Evolutionary conservation across 2,888 invertebrate genomes (phyloP), one percentile per base, ranked within the genome.

Genomic region (Seira ritae): DNA sequence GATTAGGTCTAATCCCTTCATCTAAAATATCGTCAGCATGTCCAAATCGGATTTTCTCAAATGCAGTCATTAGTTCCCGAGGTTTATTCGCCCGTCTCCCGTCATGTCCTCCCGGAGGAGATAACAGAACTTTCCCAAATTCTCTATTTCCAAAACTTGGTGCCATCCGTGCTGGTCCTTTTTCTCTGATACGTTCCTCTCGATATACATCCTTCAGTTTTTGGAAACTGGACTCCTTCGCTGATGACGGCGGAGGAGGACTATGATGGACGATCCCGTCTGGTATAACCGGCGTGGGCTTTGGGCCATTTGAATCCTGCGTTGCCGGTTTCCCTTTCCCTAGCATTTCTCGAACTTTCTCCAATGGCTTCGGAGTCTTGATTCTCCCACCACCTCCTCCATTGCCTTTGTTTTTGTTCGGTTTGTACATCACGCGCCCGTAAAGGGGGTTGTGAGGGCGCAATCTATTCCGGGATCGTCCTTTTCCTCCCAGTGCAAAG

Each of bases 191-290:
- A 86, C 95, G 93, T 90, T 96, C 96, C 37, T 94, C 94, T 73
- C 94, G 93, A 89, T 96, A 94, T 87, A 96, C 90, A 89, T 96
- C 95, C 92, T 95, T 96, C 74, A 96, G 92, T 87, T 95, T 94
- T 89, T 96, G 95, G 90, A 96, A 96, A 69, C 90, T 89, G 1
- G 89, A 89, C 20, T 87, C 80, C 12, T 88, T 86, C n/a, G 87
- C 82, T 4, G 84, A 91, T 90, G 55, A 76, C n/a, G 69, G 62
- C 15, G 86, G 81, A 20, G 50, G 50, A n/a, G 86, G 85, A 67
- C 84, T 84, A 71, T 74, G 73, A 79, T 79, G 71, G 77, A 87
- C 72, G 87, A 76, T 50, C 85, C 88, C 42, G 84, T 85, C 82
- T 75, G 71, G 87, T 86, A 50, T 88, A 6, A 71, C 23, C 8